These are phyloP conservation scores for Cephus nigrinus DNA, from an alignment of 2,888 invertebrate species.

Conservation along the genomic window DNA sequence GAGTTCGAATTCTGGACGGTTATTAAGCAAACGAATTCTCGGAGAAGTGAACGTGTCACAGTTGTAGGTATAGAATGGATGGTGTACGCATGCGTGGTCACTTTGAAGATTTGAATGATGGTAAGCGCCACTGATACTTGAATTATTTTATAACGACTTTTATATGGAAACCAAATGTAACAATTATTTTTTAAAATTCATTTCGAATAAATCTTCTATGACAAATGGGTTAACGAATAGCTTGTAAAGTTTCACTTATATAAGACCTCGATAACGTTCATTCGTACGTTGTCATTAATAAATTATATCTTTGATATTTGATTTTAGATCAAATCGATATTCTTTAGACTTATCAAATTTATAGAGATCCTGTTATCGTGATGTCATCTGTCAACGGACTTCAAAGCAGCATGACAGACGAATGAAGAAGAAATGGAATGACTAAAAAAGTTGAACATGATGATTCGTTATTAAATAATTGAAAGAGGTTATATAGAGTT, in stretches of 20 bases:
- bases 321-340: not conserved
- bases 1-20: not conserved
- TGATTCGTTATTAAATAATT: not conserved
- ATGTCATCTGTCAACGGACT: not conserved
- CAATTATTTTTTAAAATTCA: not conserved
- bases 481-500: not conserved
- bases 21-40: not conserved
- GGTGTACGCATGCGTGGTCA: not conserved
- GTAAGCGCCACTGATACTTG: not conserved
- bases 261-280: not conserved
- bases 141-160: not conserved
- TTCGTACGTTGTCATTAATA: not conserved
- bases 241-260: no score
- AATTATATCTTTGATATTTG: not conserved
- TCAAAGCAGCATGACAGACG: not conserved
- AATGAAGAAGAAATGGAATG: not conserved
- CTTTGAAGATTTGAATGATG: not conserved
- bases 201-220: no score
- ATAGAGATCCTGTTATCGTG: no score
- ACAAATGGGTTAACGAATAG: no score
- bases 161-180: not conserved
- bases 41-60: not conserved
- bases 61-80: not conserved
- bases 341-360: no score
- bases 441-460: not conserved